Base-by-base conservation (phyloP, 2,113 vertebrate genomes). In the Nothocercus nigrocapillus region DNA sequence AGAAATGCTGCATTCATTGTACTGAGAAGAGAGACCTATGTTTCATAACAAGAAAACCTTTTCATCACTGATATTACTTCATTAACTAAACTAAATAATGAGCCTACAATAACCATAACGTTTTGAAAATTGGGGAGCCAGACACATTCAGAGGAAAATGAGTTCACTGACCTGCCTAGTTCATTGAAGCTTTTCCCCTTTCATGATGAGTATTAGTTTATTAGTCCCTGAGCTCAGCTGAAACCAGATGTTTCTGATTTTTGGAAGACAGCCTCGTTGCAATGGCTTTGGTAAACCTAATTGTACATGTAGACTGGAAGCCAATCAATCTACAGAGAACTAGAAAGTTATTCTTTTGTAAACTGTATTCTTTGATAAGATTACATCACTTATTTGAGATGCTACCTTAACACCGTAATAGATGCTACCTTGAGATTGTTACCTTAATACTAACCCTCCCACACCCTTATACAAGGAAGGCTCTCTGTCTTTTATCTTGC, bases 221-320 rank as follows among this genome's bases (percentile, higher is more conserved):
- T 93, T 96, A 89, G 72, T 59, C 79, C 75, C 59, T 64, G 56
- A 51, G 34, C 76, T 93, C 93, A 96, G 85, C 45, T 84, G 66
- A 84, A 95, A 88, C 82, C 94, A 96, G 85, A 93, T 95, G 94
- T 90, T 96, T 62, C 85, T 90, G 61, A 73, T 81, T 77, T 85
- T 88, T 63, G 47, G 27, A 93, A 78, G 95, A 95, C 56, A 91
- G 45, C 25, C 28, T 93, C 2, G 0, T 32, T 21, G 11, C 22
- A 61, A 64, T 89, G 64, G 38, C 63, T 80, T 84, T 63, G 76
- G 56, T 56, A 86, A 61, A 66, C 38, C 42, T 64, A 12, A 58
- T 42, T 94, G 80, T 7, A 30, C 5, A 34, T 40, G 27, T 47
- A 92, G 47, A 51, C 7, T 81, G 56, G 56, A 36, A 90, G 17